A percentile compares a stretch with the other conserved stretches of the same genome.
phyloP scores from a whole-genome alignment of 2,888 invertebrate genomes.

The Arctia plantaginis region DNA sequence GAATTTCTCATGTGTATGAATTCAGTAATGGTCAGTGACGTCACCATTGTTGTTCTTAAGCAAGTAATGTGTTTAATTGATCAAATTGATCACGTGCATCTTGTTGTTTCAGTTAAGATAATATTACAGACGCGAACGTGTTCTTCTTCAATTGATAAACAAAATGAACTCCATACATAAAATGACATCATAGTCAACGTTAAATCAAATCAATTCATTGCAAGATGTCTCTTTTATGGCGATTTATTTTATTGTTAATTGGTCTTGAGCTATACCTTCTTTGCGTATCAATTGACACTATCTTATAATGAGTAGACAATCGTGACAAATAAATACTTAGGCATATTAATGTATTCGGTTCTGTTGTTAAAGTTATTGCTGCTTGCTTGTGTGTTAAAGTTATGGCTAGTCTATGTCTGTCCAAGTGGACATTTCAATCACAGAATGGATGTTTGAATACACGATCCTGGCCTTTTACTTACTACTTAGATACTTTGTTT shows the following conservation, averaged over 20 bases:
- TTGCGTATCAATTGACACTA: background rate
- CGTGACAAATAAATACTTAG: background rate
- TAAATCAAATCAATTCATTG: constrained; percentile 10
- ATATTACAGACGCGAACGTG: background rate
- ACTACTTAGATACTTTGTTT: too few species aligned
- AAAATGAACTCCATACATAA: background rate
- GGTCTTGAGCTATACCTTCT: background rate
- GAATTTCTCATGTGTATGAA: background rate
- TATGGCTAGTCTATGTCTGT: too few species aligned
- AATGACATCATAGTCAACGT: constrained; percentile 10
- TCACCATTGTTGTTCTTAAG: background rate
- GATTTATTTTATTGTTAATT: constrained; percentile 4
- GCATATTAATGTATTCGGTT: background rate
- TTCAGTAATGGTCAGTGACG: background rate
- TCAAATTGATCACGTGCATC: background rate
- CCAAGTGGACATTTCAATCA: too few species aligned
- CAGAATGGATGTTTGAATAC: too few species aligned
- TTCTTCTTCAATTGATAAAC: background rate
- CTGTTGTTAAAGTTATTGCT: background rate
- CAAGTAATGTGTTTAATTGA: background rate
- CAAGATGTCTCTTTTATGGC: background rate
- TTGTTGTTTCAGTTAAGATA: background rate
- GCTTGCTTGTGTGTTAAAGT: too few species aligned
- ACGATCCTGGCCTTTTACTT: too few species aligned
- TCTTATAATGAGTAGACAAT: background rate